Base-by-base conservation (phyloP, 2,797 vertebrate genomes). In the Spea hammondii region DNA sequence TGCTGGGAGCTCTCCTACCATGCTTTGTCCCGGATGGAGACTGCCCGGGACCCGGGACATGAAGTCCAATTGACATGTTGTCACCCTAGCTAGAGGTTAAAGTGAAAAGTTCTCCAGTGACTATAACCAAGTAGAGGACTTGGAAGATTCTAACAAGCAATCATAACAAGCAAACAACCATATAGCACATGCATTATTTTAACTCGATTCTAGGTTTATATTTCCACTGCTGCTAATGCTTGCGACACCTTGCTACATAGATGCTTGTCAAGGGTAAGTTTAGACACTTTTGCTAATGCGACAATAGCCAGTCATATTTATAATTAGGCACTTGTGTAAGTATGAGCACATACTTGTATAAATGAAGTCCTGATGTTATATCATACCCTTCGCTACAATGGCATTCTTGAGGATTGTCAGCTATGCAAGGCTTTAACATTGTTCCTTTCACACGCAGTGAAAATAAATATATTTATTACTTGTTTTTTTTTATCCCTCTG, bases 371-470 rank as follows among this genome's bases (percentile, higher is more conserved):
- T 59, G 70, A 57, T 3, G 6, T 72, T 57, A 72, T 72, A 54
- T 57, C 44, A 48, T 55, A 55, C 14, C 54, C 70, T 46, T 50
- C 47, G 13, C 44, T 46, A 59, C 70, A 45, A 46, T 50, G 44
- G 69, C 70, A 72, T 72, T 72, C 44, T 45, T 46, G 14, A 57
- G 54, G 6, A 47, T 72, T 72, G 69, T 59, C 54, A 72, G 44
- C 59, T 72, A 55, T 72, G 48, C 6, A 44, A 59, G 49, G 54
- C 53, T 32, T 54, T 62, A 12, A 70, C 51, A 54, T 70, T 70
- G 32, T 55, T 55, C 50, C 53, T 72, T 32, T 72, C 53, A 72
- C 53, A 59, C 11, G 11, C 57, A 44, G 54, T 44, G 45, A 10
- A 72, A 47, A 72, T 17, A 46, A 47, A 54, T 54, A 70, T 45